Evolutionary conservation across 2,113 vertebrate genomes (phyloP).

Genomic region (Cygnus buccinator): DNA sequence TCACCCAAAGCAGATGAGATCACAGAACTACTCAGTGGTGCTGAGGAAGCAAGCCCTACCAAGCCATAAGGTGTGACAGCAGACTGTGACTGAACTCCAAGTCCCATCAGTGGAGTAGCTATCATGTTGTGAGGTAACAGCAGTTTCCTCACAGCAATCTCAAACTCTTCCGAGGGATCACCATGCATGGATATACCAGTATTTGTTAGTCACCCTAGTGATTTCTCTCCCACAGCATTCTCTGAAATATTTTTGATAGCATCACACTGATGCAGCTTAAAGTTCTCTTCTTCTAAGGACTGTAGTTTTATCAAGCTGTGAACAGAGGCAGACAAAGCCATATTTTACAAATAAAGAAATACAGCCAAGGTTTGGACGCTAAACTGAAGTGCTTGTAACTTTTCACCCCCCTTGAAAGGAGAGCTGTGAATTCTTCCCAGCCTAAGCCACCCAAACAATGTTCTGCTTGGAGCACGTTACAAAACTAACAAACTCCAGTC

Average conservation of each 20-base stretch:
- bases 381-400: not conserved
- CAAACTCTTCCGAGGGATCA: not conserved
- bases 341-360: not conserved
- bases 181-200: accelerated
- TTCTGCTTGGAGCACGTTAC: not conserved
- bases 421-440: not conserved
- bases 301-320: not conserved
- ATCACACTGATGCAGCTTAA: not conserved
- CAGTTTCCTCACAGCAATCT: not conserved
- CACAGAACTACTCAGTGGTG: not conserved
- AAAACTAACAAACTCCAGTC: not conserved
- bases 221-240: not conserved
- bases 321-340: not conserved
- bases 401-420: not conserved
- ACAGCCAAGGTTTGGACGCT: not conserved
- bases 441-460: not conserved
- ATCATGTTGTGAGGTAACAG: not conserved
- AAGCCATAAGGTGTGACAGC: not conserved
- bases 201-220: not conserved
- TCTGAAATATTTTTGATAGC: not conserved
- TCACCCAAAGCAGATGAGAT: not conserved
- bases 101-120: not conserved
- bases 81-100: not conserved
- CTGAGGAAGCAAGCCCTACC: not conserved
- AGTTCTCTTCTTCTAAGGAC: not conserved